Conservation (phyloP, 2,888 invertebrate genomes). For the Meghimatium bilineatum region DNA sequence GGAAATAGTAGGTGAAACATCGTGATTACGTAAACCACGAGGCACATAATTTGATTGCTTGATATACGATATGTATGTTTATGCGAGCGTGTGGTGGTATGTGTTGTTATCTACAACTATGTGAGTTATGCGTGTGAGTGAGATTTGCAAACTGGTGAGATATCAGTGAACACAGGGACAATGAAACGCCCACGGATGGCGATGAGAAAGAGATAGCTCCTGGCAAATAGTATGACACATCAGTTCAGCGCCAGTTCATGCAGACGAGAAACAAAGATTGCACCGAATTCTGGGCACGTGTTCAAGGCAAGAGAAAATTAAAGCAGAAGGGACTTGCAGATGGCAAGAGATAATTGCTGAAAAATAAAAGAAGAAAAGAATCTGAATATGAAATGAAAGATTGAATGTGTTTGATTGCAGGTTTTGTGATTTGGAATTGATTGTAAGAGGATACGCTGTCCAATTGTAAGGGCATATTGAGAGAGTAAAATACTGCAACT, state of each 20-base stretch:
- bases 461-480: too few species aligned
- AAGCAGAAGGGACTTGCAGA: background rate
- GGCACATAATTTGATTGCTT: too few species aligned
- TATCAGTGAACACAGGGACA: background rate
- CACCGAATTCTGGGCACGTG: background rate
- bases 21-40: too few species aligned
- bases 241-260: background rate
- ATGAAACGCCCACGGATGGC: background rate
- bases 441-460: too few species aligned
- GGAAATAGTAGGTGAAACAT: too few species aligned
- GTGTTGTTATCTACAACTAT: too few species aligned
- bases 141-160: too few species aligned
- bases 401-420: background rate
- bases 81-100: too few species aligned
- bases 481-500: too few species aligned
- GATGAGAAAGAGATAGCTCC: background rate
- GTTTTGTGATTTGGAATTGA: too few species aligned
- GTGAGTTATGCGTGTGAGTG: too few species aligned
- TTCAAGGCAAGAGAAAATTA: background rate
- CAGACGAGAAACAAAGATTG: slow-evolving; percentile 7
- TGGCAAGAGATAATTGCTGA: background rate
- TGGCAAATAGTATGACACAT: slow-evolving; percentile 4
- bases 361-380: background rate
- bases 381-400: background rate
- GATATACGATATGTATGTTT: too few species aligned